Conservation (phyloP, 2,113 vertebrate species). For the Toxotes chatareus region DNA sequence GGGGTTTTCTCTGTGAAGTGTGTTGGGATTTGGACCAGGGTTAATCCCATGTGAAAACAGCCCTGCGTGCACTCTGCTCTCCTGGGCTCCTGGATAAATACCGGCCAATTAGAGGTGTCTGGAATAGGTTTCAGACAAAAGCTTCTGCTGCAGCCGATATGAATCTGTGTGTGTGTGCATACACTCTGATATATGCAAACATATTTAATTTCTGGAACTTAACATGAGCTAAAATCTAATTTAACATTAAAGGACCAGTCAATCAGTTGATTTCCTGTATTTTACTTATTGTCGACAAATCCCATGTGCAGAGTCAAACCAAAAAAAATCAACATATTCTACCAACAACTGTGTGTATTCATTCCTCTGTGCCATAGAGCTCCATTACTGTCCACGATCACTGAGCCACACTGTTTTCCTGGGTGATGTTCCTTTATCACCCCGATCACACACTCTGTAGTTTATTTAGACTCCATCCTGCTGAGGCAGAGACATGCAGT, state of each 20-base stretch:
- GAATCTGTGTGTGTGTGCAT: background rate
- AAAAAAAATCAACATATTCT: no score
- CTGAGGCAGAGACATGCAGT: no score
- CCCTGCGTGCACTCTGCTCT: slow-evolving; percentile 68
- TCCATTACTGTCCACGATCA: no score
- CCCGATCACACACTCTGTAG: no score
- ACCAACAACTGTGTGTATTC: no score
- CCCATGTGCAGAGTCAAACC: no score
- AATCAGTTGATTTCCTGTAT: no score
- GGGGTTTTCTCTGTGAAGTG: slow-evolving; percentile 66
- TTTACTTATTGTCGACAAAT: no score
- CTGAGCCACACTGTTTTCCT: no score
- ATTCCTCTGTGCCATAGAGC: no score
- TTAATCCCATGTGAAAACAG: slow-evolving; percentile 84
- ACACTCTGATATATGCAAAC: background rate
- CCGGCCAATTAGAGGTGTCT: slow-evolving; percentile 78
- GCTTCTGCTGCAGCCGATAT: slow-evolving; percentile 15
- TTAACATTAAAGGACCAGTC: background rate
- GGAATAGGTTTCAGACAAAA: slow-evolving; percentile 56
- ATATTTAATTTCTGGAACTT: background rate
- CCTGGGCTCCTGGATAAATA: slow-evolving; percentile 77
- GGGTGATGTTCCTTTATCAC: no score
- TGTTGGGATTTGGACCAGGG: slow-evolving; percentile 66
- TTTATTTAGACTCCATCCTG: no score
- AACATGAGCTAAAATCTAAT: background rate